These are phyloP conservation scores for Oryzias dopingdopingensis DNA, from an alignment of 2,797 vertebrate genomes.

Conservation along the genomic window DNA sequence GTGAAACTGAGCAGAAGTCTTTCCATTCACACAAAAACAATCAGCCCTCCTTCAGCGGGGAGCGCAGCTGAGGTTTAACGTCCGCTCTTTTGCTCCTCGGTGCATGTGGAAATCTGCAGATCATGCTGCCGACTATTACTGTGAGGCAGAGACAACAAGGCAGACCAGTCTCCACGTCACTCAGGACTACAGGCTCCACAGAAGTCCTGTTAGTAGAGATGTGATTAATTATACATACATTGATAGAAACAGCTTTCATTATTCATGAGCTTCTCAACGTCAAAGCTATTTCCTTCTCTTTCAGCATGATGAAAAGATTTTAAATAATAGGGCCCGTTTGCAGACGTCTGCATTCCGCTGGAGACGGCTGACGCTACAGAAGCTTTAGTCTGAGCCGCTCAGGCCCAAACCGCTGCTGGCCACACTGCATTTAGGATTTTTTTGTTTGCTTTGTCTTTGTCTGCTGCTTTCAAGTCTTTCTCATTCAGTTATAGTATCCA, in stretches of 20 bases:
- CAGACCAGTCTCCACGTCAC: conserved; percentile 67
- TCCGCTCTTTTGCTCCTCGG: conserved; percentile 35
- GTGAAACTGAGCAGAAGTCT: conserved; percentile 60
- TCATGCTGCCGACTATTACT: conserved; percentile 45
- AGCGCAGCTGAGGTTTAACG: conserved; percentile 15
- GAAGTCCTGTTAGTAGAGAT: conserved; percentile 72
- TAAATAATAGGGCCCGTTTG: conserved; percentile 75
- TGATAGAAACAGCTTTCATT: conserved; percentile 81
- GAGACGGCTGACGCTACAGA: conserved; percentile 62
- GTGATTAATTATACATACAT: conserved; percentile 85
- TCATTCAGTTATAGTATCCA: conserved; percentile 41
- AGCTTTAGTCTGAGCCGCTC: conserved; percentile 55
- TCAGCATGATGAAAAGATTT: conserved; percentile 79
- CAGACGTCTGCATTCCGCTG: conserved; percentile 74
- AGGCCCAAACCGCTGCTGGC: conserved; percentile 46
- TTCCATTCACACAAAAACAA: conserved; percentile 60
- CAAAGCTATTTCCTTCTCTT: conserved; percentile 74
- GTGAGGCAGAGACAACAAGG: conserved; percentile 55
- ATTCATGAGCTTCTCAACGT: conserved; percentile 78
- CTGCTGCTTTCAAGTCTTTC: conserved; percentile 55
- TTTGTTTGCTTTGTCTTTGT: conserved; percentile 65
- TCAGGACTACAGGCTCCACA: conserved; percentile 71
- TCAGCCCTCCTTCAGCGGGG: conserved; percentile 23
- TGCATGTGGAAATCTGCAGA: conserved; percentile 39
- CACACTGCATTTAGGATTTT: conserved; percentile 44